These are phyloP conservation scores for Neoarius graeffei DNA, from an alignment of 2,113 vertebrate species.

Conservation along the genomic window DNA sequence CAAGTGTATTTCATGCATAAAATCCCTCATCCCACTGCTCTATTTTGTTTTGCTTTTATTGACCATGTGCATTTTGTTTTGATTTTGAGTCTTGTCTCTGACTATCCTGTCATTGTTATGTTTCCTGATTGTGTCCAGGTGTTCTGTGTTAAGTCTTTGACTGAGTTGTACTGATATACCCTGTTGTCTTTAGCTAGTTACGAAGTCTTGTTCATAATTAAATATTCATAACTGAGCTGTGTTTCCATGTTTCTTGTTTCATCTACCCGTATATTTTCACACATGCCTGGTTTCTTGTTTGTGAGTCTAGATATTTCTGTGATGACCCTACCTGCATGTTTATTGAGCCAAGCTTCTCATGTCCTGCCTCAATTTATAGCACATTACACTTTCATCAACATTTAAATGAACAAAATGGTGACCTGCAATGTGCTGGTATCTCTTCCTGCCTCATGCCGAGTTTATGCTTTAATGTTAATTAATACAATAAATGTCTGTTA, in stretches of 20 bases:
- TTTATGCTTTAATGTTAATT: too few species aligned
- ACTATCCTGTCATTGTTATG: background rate
- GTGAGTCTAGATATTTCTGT: background rate
- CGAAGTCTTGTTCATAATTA: background rate
- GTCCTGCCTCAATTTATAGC: background rate
- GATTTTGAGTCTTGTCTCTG: background rate
- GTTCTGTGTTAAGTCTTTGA: background rate
- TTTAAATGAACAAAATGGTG: too few species aligned
- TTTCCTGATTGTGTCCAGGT: background rate
- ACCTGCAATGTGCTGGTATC: too few species aligned
- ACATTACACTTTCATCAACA: background rate
- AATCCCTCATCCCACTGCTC: too few species aligned
- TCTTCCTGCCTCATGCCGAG: too few species aligned
- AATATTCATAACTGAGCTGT: background rate
- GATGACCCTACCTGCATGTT: background rate
- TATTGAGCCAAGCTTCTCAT: background rate
- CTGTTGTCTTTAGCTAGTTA: background rate
- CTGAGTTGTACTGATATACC: background rate
- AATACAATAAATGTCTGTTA: too few species aligned
- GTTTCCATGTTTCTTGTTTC: background rate
- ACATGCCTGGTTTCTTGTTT: background rate
- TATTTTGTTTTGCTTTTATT: background rate
- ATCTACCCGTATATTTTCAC: background rate
- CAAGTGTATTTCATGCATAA: too few species aligned
- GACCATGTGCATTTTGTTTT: background rate